Conservation (phyloP, 1,140 invertebrate species). For the Drosophila bocqueti region DNA sequence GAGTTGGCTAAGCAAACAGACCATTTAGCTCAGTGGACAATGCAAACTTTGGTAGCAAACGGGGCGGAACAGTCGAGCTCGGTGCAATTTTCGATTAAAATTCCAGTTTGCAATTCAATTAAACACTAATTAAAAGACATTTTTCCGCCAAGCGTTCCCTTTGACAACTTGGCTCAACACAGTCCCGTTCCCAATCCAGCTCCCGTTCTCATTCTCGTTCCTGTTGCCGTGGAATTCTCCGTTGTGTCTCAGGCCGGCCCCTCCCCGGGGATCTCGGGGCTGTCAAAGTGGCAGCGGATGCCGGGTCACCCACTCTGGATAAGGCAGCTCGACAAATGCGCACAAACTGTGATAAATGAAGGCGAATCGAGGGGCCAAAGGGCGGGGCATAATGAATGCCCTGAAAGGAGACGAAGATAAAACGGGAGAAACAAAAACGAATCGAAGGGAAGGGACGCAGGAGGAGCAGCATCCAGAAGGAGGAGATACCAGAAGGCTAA, state of each 20-base stretch:
- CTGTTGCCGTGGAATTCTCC: slow-evolving; percentile 1
- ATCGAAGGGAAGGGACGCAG: slow-evolving; percentile 30
- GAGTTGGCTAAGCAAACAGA: slow-evolving; percentile 62
- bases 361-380: slow-evolving; percentile 25
- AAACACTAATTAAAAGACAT: slow-evolving; percentile 82
- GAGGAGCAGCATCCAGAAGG: background rate
- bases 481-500: slow-evolving; percentile 5
- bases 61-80: slow-evolving; percentile 64
- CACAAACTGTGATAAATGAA: slow-evolving; percentile 67
- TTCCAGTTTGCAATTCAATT: slow-evolving; percentile 81
- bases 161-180: slow-evolving; percentile 54
- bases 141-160: slow-evolving; percentile 59
- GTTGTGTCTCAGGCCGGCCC: slow-evolving; percentile 24
- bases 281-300: slow-evolving; percentile 47
- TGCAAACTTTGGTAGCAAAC: slow-evolving; percentile 65
- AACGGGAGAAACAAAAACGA: slow-evolving; percentile 38
- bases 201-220: slow-evolving; percentile 3
- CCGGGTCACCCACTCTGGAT: slow-evolving; percentile 49
- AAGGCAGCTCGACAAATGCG: slow-evolving; percentile 73
- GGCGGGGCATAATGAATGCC: slow-evolving; percentile 56
- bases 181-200: background rate
- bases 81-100: slow-evolving; percentile 79
- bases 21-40: slow-evolving; percentile 68
- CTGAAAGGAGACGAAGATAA: slow-evolving; percentile 30
- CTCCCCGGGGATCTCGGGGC: slow-evolving; percentile 36